Conservation (phyloP, 2,113 vertebrate genomes). For the Indicator maculatus region DNA sequence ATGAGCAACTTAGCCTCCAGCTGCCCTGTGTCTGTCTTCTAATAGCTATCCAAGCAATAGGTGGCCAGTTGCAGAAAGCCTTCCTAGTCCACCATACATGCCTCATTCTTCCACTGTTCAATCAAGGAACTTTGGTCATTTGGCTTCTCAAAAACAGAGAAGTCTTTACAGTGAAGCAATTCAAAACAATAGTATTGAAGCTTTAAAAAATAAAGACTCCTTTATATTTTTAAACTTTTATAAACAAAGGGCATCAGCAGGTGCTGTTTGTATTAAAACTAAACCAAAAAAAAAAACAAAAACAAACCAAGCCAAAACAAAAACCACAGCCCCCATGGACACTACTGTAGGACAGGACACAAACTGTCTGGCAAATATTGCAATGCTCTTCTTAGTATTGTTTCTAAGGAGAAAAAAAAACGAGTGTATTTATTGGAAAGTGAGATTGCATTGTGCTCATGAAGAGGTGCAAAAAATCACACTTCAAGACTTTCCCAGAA, state of each 20-base stretch:
- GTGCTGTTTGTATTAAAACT: conserved; percentile 52
- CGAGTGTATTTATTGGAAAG: conserved; percentile 80
- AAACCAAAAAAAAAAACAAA: neutral
- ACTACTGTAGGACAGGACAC: conserved; percentile 68
- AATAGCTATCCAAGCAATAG: conserved; percentile 51
- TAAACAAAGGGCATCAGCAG: conserved; percentile 30
- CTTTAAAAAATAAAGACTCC: conserved; percentile 70
- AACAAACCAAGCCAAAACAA: neutral
- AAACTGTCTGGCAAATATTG: conserved; percentile 45
- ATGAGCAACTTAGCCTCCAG: conserved; percentile 29
- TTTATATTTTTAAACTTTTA: conserved; percentile 57
- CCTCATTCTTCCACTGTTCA: conserved; percentile 54
- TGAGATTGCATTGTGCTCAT: conserved; percentile 39
- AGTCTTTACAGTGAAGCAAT: conserved; percentile 56
- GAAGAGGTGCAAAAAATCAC: conserved; percentile 10
- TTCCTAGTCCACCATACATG: conserved; percentile 17
- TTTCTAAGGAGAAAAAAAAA: conserved; percentile 5
- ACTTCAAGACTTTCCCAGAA: neutral
- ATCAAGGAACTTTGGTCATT: conserved; percentile 56
- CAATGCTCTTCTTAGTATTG: conserved; percentile 11
- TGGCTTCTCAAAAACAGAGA: conserved; percentile 59
- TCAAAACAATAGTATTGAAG: conserved; percentile 54
- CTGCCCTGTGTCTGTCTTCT: neutral
- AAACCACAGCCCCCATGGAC: neutral
- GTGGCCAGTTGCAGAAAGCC: conserved; percentile 32